Conservation (phyloP, 2,113 vertebrate species). For the Lepus timidus region DNA sequence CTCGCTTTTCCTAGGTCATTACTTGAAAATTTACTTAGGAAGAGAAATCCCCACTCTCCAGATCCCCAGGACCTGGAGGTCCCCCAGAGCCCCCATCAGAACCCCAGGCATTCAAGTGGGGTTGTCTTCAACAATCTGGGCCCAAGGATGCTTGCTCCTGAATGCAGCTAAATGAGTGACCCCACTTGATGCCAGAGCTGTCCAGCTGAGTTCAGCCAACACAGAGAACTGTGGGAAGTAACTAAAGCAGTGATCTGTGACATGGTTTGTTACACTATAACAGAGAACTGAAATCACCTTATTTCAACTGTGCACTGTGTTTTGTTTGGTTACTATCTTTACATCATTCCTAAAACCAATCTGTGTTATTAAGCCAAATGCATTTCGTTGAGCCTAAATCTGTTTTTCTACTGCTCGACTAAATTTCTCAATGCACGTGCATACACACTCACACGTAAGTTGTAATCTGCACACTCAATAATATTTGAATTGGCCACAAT, state of each 20-base stretch:
- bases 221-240: not conserved
- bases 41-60: not conserved
- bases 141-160: too few relatives aligned
- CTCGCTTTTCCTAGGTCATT: not conserved
- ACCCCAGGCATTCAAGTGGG: not conserved
- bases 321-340: not conserved
- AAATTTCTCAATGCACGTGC: not conserved
- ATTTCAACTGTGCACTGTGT: not conserved
- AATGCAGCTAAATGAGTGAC: not conserved
- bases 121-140: not conserved
- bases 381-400: constrained; percentile 35
- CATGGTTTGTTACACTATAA: not conserved
- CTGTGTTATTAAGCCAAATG: not conserved
- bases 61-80: too few relatives aligned
- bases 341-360: not conserved
- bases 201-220: not conserved
- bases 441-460: not conserved
- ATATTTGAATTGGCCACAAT: not conserved
- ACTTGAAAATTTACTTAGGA: not conserved
- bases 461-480: not conserved
- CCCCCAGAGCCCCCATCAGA: not conserved
- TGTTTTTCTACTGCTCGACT: constrained; percentile 21
- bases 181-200: not conserved
- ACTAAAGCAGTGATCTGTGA: not conserved
- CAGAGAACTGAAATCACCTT: not conserved